Conservation (phyloP, 2,888 invertebrate species). For the Scaptomyza cyrtandrae region DNA sequence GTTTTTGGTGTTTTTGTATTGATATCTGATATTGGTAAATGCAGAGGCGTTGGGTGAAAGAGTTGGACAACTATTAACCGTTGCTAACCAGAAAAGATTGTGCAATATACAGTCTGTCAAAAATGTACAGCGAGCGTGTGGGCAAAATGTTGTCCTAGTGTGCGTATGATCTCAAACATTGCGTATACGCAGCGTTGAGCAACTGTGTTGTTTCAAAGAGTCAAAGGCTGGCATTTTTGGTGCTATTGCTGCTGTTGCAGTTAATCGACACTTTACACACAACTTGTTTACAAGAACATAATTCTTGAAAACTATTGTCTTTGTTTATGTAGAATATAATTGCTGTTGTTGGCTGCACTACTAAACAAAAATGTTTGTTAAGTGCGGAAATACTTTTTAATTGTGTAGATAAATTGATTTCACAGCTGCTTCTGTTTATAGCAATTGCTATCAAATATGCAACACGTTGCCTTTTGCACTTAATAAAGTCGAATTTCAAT, state of each 20-base stretch:
- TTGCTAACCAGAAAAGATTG: constrained; percentile 14
- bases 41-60: constrained; percentile 44
- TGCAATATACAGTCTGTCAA: constrained; percentile 43
- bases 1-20: not conserved
- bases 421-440: constrained; percentile 31
- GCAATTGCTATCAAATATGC: constrained; percentile 59
- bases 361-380: constrained; percentile 12
- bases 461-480: constrained; percentile 63
- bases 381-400: constrained; percentile 68
- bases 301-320: constrained; percentile 35
- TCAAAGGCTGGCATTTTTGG: not conserved
- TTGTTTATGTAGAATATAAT: constrained; percentile 48
- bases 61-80: constrained; percentile 13
- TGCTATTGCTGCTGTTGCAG: constrained; percentile 21
- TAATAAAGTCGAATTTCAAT: not conserved
- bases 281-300: constrained; percentile 57
- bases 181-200: constrained; percentile 59
- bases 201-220: constrained; percentile 34
- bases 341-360: not conserved
- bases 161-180: constrained; percentile 34
- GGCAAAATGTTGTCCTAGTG: constrained; percentile 41
- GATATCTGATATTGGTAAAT: constrained; percentile 11
- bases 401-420: constrained; percentile 33
- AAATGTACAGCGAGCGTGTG: constrained; percentile 1
- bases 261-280: constrained; percentile 44